Base-by-base conservation (phyloP, 2,888 invertebrate genomes). In the Luperina nickerlii region DNA sequence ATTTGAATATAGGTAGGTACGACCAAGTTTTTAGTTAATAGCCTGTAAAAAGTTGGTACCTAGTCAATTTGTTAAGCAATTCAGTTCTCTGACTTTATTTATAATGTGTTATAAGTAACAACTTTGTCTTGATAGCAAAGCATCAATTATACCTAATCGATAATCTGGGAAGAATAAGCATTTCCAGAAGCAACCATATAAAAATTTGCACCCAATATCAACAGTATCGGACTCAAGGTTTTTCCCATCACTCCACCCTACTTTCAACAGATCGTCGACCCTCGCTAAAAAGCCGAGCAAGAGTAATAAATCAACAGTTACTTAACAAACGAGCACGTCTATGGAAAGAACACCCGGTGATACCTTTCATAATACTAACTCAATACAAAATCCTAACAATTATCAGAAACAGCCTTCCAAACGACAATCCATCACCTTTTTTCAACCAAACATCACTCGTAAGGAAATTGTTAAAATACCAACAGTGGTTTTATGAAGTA, bases 401-500 rank as follows among this genome's bases (percentile, higher is more conserved):
- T 67, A 82, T 69, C 79, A 79, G 74, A 32, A 66, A 72, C 75
- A 24, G 74, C 66, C 65, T 67, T 24, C 76, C 71, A 75, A 73
- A 69, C 68, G 74, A 62, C 82, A 38, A 85, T 85, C 85, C 76
- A 76, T 84, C 89, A 76, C 57, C 78, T 82, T 82, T 81, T 83
- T 92, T 88, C 78, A 92, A 90, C 88, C 83, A 90, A 91, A 92
- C 88, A 87, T 87, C 88, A 90, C 91, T 74, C 78, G 88, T 91
- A 93, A 91, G 94, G 93, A 94, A 93, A 94, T 94, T 91, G 92
- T 94, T 94, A 93, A 93, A 94, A 92, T 93, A 87, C 93, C 94
- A 91, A 83, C 87, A 79, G 74, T 81, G 74, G 82, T 90, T 83
- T 76, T 81, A 68, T 72, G 42, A 75, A 65, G 84, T 76, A 94